Evolutionary conservation across 1,140 invertebrate species (phyloP).

Genomic region (Drosophila rhopaloa): DNA sequence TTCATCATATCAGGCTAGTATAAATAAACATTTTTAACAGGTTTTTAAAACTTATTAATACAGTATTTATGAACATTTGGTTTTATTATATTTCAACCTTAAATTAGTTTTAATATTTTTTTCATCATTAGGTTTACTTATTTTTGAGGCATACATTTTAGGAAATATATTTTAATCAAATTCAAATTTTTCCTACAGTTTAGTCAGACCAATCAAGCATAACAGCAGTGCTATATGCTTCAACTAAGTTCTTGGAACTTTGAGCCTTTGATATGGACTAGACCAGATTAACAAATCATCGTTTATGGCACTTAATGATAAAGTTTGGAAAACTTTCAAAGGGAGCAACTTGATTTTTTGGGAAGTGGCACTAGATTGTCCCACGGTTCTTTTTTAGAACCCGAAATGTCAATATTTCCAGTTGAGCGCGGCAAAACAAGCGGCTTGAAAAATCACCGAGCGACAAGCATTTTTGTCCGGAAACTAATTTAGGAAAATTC

Average conservation of each 20-base stretch:
- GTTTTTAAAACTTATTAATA: no score
- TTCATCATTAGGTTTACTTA: no score
- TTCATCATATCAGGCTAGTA: no score
- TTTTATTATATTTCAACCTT: no score
- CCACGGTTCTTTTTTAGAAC: slow-evolving; percentile 17
- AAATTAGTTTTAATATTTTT: no score
- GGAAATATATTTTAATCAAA: no score
- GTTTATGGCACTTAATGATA: slow-evolving; percentile 3
- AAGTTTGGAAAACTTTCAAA: neutral
- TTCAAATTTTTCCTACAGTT: neutral
- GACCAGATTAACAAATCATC: neutral
- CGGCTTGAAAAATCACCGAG: slow-evolving; percentile 46
- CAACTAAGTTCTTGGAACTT: slow-evolving; percentile 10
- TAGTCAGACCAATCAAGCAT: neutral
- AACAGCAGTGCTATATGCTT: neutral
- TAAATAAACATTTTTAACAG: no score
- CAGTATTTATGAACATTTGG: no score
- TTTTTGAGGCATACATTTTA: no score
- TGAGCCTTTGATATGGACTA: neutral
- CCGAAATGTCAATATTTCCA: slow-evolving; percentile 75
- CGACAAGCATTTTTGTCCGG: slow-evolving; percentile 54
- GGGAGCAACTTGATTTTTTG: neutral
- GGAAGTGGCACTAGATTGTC: neutral
- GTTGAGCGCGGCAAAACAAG: slow-evolving; percentile 72
- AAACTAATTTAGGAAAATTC: slow-evolving; percentile 78